A percentile compares a stretch with the other conserved stretches of the same genome.
Evolutionary conservation across 2,797 vertebrate species (phyloP).

Genomic region (Cuniculus paca): DNA sequence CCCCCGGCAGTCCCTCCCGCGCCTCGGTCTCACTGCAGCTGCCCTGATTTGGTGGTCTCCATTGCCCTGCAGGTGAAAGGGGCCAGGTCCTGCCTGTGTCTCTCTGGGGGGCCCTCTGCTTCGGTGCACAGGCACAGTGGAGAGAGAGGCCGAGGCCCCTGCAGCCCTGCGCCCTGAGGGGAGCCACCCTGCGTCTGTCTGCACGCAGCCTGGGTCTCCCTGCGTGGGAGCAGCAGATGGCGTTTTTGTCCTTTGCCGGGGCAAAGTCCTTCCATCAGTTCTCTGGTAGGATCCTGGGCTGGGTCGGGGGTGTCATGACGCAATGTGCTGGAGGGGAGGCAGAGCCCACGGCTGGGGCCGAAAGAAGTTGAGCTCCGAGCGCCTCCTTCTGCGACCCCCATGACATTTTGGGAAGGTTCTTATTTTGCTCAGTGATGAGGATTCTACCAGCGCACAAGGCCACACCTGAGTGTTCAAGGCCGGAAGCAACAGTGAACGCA

Average conservation of each 20-base stretch:
- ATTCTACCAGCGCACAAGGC: background rate
- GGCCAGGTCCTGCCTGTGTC: constrained; percentile 17
- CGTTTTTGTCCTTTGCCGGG: constrained; percentile 73
- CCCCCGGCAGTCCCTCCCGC: background rate
- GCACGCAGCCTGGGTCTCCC: background rate
- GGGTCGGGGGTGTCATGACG: background rate
- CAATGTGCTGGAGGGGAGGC: background rate
- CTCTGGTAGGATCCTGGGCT: constrained; percentile 44
- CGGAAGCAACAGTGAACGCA: background rate
- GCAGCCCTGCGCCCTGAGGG: background rate
- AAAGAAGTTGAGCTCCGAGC: background rate
- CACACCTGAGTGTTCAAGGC: background rate
- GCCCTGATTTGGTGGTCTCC: background rate
- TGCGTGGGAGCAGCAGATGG: constrained; percentile 75
- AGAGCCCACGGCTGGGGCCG: background rate
- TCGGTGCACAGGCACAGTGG: constrained; percentile 77
- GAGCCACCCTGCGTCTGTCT: background rate
- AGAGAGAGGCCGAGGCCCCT: background rate
- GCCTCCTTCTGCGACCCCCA: background rate
- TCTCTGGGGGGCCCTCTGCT: constrained; percentile 7
- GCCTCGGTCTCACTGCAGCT: background rate
- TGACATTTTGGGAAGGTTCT: background rate
- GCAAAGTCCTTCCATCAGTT: constrained; percentile 51
- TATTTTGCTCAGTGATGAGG: constrained; percentile 5
- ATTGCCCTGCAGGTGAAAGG: background rate